Percentiles rank a stretch among this genome's conserved stretches.
Conservation (phyloP, 1,140 invertebrate species). For the Vanessa atalanta region DNA sequence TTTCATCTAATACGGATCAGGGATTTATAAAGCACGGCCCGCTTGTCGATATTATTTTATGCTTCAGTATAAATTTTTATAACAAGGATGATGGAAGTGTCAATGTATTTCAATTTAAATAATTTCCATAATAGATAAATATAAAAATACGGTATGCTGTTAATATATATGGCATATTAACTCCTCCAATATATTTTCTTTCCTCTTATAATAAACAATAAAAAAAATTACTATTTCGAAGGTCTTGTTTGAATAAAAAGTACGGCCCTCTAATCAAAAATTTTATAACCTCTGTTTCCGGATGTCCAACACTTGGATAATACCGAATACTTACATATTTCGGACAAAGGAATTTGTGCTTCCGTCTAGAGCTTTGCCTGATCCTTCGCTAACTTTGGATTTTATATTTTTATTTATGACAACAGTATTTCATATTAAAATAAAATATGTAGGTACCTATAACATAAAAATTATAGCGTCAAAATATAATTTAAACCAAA, state of each 20-base stretch:
- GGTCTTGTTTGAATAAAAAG: background rate
- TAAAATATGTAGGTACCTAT: background rate
- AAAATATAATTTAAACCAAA: no score
- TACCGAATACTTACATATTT: conserved; percentile 9
- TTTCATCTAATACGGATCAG: conserved; percentile 12
- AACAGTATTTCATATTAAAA: background rate
- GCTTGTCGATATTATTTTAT: background rate
- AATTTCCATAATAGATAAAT: no score
- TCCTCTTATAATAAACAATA: no score
- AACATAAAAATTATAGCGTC: background rate
- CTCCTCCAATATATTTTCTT: no score
- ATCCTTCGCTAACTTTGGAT: background rate
- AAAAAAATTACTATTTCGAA: no score
- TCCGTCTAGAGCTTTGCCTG: background rate
- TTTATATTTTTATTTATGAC: background rate
- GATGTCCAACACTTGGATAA: conserved; percentile 4
- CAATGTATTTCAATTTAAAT: no score
- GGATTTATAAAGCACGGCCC: background rate
- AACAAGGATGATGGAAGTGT: background rate
- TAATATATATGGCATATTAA: no score
- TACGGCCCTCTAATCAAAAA: background rate
- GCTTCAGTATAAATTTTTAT: background rate
- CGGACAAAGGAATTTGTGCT: background rate
- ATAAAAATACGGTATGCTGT: no score
- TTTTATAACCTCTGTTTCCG: background rate